These are phyloP conservation scores for Alosa alosa DNA, from an alignment of 2,113 vertebrate species.

Conservation along the genomic window DNA sequence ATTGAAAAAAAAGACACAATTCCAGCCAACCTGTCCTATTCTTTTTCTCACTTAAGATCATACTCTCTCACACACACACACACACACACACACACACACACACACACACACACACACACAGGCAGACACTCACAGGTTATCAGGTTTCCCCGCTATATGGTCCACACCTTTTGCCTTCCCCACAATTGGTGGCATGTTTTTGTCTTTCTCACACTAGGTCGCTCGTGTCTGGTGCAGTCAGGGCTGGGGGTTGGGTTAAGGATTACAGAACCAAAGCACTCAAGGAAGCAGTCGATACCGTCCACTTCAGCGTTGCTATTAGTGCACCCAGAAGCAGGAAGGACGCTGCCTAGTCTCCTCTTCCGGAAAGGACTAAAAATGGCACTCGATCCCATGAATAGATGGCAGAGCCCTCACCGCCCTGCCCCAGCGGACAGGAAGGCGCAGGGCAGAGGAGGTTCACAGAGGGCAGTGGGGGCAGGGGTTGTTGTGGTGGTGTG, in stretches of 20 bases:
- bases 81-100: slow-evolving; percentile 11
- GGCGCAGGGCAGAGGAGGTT: slow-evolving; percentile 46
- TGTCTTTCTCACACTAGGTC: neutral
- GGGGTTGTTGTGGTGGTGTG: neutral
- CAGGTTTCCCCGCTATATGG: neutral
- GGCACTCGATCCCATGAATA: slow-evolving; percentile 41
- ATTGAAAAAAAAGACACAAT: slow-evolving; percentile 15
- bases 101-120: slow-evolving; percentile 12
- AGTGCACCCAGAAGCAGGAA: slow-evolving; percentile 30
- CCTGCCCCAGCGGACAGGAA: slow-evolving; percentile 37
- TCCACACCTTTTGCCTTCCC: neutral
- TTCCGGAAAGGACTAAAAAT: slow-evolving; percentile 55
- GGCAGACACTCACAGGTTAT: neutral
- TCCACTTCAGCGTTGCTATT: neutral
- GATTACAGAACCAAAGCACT: neutral
- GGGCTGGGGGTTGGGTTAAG: neutral
- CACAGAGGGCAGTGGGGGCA: slow-evolving; percentile 24
- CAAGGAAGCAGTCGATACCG: neutral
- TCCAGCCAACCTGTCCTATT: neutral
- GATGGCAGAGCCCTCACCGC: slow-evolving; percentile 43
- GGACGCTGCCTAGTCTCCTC: slow-evolving; percentile 26
- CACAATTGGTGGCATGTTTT: neutral
- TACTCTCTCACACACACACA: neutral
- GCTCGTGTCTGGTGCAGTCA: neutral
- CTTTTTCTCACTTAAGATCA: neutral